Base-by-base conservation (phyloP, 2,113 vertebrate species). In the Euleptes europaea region DNA sequence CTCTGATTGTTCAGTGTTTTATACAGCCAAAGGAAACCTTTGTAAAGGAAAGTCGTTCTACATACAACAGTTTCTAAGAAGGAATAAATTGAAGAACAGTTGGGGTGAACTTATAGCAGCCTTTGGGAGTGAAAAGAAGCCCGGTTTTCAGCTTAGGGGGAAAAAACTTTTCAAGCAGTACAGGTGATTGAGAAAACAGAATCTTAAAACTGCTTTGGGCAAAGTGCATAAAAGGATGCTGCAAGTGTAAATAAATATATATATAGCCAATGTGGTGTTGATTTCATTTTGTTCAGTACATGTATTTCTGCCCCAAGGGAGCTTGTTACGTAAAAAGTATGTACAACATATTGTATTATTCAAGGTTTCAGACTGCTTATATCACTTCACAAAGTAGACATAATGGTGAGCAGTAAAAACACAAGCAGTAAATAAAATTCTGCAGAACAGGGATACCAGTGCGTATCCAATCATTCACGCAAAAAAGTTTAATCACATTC, bases 1-100 rank as follows among this genome's bases (percentile, higher is more conserved):
- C 86, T 49, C 49, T 49, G 49, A 49, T 44, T 86, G 82, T 82
- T 91, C 86, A 86, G 86, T 82, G 85, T 84, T 49, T 4, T 60
- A 72, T 81, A 84, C 73, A 90, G 40, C 51, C 31, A 12, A 38
- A 79, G 79, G 76, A 72, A 57, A 84, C 47, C 35, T 57, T 90
- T 65, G 72, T 15, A 33, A 73, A 40, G 35, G 69, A 17, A 60
- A 40, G 71, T 35, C 74, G 7, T 38, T 4, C 86, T 74, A 13
- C 72, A 7, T 47, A 44, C 3, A 47, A 12, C 28, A n/a, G 78
- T 70, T 72, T 54, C 28, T 84, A 74, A 86, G 70, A 0, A 0
- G 0, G 86, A 78, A 49, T 80, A 3, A 80, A 35, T 85, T 66
- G 81, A 86, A 49, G 85, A 89, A 79, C 66, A 86, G 42, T 74